A percentile compares a stretch with the other conserved stretches of the same genome.
Conservation (phyloP, 2,113 vertebrate species). For the Amia ocellicauda region DNA sequence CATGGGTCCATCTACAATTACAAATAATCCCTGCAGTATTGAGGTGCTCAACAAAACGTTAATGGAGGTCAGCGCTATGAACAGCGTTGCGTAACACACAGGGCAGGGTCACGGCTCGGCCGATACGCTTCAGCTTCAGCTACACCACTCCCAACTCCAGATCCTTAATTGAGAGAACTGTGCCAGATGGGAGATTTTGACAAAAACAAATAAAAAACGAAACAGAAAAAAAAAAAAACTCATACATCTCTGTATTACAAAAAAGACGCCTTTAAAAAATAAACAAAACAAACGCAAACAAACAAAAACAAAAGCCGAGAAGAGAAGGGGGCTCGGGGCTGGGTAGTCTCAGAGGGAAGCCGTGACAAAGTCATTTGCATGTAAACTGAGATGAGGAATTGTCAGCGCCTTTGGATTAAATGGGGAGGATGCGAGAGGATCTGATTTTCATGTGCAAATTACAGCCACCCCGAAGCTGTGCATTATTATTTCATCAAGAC, state of each 20-base stretch:
- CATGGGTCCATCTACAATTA: no score
- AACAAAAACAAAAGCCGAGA: slow-evolving; percentile 58
- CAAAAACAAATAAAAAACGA: slow-evolving; percentile 18
- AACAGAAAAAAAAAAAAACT: slow-evolving; percentile 45
- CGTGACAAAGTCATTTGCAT: slow-evolving; percentile 57
- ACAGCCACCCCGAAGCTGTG: slow-evolving; percentile 54
- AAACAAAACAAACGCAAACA: slow-evolving; percentile 65
- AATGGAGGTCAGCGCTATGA: no score
- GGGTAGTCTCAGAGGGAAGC: not conserved
- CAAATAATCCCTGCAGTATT: no score
- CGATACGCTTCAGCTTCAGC: no score
- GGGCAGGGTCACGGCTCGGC: no score
- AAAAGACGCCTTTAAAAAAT: no score
- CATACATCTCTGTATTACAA: slow-evolving; percentile 21
- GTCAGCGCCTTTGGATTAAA: slow-evolving; percentile 59
- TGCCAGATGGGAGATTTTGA: no score
- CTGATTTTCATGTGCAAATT: slow-evolving; percentile 76
- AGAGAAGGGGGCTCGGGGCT: not conserved
- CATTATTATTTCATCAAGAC: slow-evolving; percentile 73
- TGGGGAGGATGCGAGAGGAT: slow-evolving; percentile 39
- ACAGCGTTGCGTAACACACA: no score
- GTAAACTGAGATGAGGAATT: slow-evolving; percentile 66
- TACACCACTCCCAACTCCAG: no score
- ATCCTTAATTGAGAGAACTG: no score
- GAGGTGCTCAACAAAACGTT: no score